phyloP scores from a whole-genome alignment of 1,140 invertebrate species.

The Drosophila nikananu region DNA sequence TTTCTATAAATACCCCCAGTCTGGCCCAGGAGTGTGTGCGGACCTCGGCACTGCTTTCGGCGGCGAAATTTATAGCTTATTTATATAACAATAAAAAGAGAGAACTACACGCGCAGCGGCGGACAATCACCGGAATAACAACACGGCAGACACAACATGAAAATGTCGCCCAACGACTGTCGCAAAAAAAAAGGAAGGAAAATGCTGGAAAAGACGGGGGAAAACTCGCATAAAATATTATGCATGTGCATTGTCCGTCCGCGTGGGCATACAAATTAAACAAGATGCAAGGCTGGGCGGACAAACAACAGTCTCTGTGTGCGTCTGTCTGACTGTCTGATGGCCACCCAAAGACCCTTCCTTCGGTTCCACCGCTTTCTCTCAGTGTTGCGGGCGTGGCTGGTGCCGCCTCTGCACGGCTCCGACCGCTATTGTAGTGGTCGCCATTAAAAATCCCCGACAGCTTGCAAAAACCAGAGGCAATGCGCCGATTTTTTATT shows the following conservation, averaged over 20 bases:
- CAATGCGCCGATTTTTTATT: conserved; percentile 48
- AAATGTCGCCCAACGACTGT: conserved; percentile 49
- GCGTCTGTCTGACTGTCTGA: not conserved
- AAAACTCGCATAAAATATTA: conserved; percentile 60
- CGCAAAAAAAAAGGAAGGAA: conserved; percentile 22
- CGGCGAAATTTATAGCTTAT: conserved; percentile 75
- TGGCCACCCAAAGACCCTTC: not conserved
- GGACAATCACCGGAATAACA: conserved; percentile 70
- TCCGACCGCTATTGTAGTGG: conserved; percentile 39
- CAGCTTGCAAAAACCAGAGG: conserved; percentile 58
- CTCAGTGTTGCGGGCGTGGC: conserved; percentile 45
- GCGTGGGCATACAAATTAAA: conserved; percentile 68
- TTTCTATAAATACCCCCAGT: conserved; percentile 36
- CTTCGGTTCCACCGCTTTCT: not conserved
- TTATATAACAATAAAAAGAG: conserved; percentile 74
- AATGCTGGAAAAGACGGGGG: conserved; percentile 13
- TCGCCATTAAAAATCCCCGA: conserved; percentile 69
- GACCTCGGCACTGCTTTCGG: conserved; percentile 51
- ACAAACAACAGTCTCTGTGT: conserved; percentile 30
- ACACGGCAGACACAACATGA: conserved; percentile 68
- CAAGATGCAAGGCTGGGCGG: conserved; percentile 68
- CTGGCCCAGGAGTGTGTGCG: conserved; percentile 22
- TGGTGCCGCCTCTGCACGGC: conserved; percentile 10
- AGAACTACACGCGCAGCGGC: conserved; percentile 38
- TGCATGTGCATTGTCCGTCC: conserved; percentile 55